phyloP scores from a whole-genome alignment of 2,113 vertebrate genomes.

The Asarcornis scutulata region DNA sequence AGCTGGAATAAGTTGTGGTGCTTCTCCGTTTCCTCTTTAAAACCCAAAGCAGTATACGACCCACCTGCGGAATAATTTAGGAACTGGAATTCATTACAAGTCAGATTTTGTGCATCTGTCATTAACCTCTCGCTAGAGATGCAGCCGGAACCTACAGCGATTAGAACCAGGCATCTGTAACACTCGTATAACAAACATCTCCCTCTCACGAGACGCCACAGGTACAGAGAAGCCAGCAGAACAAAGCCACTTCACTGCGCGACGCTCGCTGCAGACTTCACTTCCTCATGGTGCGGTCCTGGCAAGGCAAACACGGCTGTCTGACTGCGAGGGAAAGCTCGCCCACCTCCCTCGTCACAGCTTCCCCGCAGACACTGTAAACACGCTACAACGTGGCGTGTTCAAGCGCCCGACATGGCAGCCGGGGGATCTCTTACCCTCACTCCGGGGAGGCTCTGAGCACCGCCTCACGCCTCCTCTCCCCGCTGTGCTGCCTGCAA shows the following conservation, averaged over 20 bases:
- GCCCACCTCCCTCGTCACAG: accelerated
- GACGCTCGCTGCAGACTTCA: accelerated
- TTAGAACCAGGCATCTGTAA: accelerated
- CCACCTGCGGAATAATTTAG: background rate
- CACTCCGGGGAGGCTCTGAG: background rate
- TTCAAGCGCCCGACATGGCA: background rate
- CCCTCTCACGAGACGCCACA: accelerated
- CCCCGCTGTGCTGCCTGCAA: background rate
- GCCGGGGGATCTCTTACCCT: background rate
- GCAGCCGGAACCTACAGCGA: background rate
- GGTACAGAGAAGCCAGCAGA: background rate
- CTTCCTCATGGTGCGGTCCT: accelerated
- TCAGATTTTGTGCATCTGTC: background rate
- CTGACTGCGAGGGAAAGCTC: background rate
- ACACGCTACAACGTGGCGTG: accelerated
- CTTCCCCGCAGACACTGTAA: background rate
- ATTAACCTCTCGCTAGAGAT: too few relatives aligned
- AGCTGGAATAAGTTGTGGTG: background rate
- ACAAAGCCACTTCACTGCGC: accelerated
- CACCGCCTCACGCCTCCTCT: background rate
- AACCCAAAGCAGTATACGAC: background rate
- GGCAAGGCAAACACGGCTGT: accelerated
- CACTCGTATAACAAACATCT: too few relatives aligned
- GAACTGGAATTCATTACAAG: accelerated
- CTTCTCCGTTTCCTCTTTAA: background rate